Evolutionary conservation across 1,140 invertebrate genomes (phyloP).

Genomic region (Aphelenchoides avenae): DNA sequence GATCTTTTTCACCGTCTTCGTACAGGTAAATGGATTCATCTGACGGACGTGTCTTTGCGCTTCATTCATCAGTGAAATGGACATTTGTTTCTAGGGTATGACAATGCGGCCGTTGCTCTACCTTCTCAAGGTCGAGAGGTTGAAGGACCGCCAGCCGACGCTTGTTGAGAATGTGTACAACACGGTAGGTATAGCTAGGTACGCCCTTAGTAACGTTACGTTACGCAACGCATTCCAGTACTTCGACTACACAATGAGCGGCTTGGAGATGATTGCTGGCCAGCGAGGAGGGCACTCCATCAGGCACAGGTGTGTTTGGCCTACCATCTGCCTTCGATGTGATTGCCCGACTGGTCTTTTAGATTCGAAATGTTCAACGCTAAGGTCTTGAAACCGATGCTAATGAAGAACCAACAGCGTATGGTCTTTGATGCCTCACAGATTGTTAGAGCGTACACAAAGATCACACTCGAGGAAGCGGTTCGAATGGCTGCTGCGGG

Average conservation of each 20-base stretch:
- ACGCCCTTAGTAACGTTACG: neutral
- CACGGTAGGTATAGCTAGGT: slow-evolving; percentile 3
- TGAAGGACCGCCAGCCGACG: slow-evolving; percentile 2
- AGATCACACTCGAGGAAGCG: slow-evolving; percentile 38
- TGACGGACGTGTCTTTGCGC: neutral
- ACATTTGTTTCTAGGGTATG: neutral
- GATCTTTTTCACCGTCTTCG: slow-evolving; percentile 26
- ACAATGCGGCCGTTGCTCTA: neutral
- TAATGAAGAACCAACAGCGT: slow-evolving; percentile 31
- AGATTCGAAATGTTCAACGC: slow-evolving; percentile 44
- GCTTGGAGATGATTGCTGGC: slow-evolving; percentile 42
- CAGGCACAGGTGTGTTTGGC: slow-evolving; percentile 36
- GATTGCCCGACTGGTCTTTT: no score
- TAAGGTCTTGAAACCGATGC: slow-evolving; percentile 35
- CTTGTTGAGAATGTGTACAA: neutral
- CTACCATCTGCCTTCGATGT: no score
- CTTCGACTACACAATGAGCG: slow-evolving; percentile 46
- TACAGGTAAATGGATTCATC: slow-evolving; percentile 10
- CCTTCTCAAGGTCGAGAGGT: slow-evolving; percentile 6
- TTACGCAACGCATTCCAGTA: slow-evolving; percentile 22
- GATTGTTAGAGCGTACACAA: slow-evolving; percentile 33
- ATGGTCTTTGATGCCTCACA: slow-evolving; percentile 20
- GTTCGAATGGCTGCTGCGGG: neutral
- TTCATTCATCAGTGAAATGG: neutral
- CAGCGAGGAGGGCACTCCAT: slow-evolving; percentile 37